Percentiles rank a stretch among this genome's conserved stretches.
These are phyloP conservation scores for Cheilosia vernalis DNA, from an alignment of 2,888 invertebrate species.

Conservation along the genomic window DNA sequence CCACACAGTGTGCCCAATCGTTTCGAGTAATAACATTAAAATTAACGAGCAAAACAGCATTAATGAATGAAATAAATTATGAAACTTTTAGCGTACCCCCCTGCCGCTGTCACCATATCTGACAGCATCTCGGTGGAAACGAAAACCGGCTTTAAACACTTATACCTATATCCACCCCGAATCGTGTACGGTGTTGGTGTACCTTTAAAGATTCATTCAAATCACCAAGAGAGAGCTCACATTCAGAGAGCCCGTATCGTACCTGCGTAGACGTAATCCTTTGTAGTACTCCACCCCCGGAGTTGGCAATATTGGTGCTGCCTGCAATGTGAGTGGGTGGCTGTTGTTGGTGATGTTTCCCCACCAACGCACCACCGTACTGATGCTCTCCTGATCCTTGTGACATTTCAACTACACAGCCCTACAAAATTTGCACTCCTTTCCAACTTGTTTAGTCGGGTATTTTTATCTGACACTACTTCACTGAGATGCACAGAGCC, in stretches of 20 bases:
- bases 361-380: conserved; percentile 50
- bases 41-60: conserved; percentile 69
- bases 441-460: conserved; percentile 7
- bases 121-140: conserved; percentile 19
- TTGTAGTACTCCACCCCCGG: conserved; percentile 72
- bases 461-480: conserved; percentile 47
- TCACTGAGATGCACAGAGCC: conserved; percentile 16
- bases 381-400: conserved; percentile 64
- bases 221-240: background rate
- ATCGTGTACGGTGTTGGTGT: background rate
- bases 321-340: conserved; percentile 54
- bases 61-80: conserved; percentile 75
- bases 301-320: conserved; percentile 48
- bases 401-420: conserved; percentile 67
- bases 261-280: conserved; percentile 74
- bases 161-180: background rate
- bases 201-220: conserved; percentile 34
- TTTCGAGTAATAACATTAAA: conserved; percentile 67
- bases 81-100: conserved; percentile 41
- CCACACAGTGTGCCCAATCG: conserved; percentile 29
- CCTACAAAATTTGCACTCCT: conserved; percentile 36
- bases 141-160: conserved; percentile 41
- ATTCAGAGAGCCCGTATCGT: conserved; percentile 24
- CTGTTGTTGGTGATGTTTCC: conserved; percentile 55
- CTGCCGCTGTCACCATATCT: background rate